These are phyloP conservation scores for Proctacanthus coquilletti DNA, from an alignment of 1,140 invertebrate genomes.

Conservation along the genomic window DNA sequence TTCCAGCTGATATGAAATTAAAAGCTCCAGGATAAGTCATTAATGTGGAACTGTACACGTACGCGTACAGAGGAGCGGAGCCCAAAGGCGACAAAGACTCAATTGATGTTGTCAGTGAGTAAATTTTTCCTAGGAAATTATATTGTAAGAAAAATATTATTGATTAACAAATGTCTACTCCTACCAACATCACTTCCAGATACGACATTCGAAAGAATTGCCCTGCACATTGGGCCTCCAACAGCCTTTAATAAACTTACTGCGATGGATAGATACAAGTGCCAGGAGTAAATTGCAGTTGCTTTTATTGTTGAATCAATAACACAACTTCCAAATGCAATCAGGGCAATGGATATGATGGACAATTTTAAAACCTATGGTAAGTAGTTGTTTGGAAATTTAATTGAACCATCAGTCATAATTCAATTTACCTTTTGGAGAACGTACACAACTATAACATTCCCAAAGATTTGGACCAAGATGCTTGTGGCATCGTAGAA, in stretches of 20 bases:
- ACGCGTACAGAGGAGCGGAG: slow-evolving; percentile 41
- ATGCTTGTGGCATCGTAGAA: slow-evolving; percentile 33
- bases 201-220: slow-evolving; percentile 49
- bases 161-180: slow-evolving; percentile 8
- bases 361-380: slow-evolving; percentile 21
- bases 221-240: slow-evolving; percentile 41
- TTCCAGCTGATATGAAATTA: slow-evolving; percentile 39
- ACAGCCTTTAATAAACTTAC: slow-evolving; percentile 38
- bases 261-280: slow-evolving; percentile 38
- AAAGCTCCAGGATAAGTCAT: slow-evolving; percentile 36
- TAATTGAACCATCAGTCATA: neutral
- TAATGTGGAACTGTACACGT: slow-evolving; percentile 40
- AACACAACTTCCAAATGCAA: slow-evolving; percentile 26
- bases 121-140: slow-evolving; percentile 36
- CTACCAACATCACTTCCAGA: slow-evolving; percentile 46
- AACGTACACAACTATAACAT: slow-evolving; percentile 33
- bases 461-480: slow-evolving; percentile 34
- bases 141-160: slow-evolving; percentile 2
- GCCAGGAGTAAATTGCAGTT: slow-evolving; percentile 40
- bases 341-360: slow-evolving; percentile 18
- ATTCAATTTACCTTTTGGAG: slow-evolving; percentile 30
- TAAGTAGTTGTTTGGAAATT: neutral
- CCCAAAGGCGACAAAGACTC: slow-evolving; percentile 44
- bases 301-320: slow-evolving; percentile 33
- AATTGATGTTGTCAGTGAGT: slow-evolving; percentile 42